Percentiles rank a stretch among this genome's conserved stretches.
Conservation (phyloP, 2,888 invertebrate genomes). For the Drepana falcataria region DNA sequence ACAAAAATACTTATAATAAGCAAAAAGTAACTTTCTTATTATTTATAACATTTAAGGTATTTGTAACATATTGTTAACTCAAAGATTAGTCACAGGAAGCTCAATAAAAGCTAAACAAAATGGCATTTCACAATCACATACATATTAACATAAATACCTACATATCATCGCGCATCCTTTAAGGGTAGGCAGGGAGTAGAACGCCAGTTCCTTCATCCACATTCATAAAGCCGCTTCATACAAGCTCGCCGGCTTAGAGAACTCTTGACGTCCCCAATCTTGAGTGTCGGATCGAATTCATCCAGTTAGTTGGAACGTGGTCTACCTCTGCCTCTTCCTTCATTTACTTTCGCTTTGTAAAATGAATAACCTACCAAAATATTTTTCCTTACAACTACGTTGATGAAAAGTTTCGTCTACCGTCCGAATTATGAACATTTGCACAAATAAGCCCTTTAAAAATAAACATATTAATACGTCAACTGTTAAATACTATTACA, state of each 20-base stretch:
- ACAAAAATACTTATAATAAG: too few species aligned
- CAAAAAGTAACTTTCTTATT: too few species aligned
- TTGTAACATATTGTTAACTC: background rate
- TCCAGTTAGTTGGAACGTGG: too few species aligned
- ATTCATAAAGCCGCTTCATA: too few species aligned
- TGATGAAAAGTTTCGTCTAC: slow-evolving; percentile 41
- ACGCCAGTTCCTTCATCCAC: too few species aligned
- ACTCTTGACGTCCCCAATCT: too few species aligned
- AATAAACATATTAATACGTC: background rate
- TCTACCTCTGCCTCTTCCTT: too few species aligned
- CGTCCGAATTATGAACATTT: slow-evolving; percentile 6
- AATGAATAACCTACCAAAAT: slow-evolving; percentile 55
- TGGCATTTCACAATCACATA: slow-evolving; percentile 61
- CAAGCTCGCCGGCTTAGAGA: too few species aligned
- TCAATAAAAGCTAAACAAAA: slow-evolving; percentile 62
- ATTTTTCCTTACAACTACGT: slow-evolving; percentile 38
- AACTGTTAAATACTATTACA: background rate
- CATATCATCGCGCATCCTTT: too few species aligned
- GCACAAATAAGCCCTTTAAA: background rate
- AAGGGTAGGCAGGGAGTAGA: too few species aligned
- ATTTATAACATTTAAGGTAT: background rate
- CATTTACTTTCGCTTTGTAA: too few species aligned
- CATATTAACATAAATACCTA: slow-evolving; percentile 1
- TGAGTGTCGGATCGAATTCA: too few species aligned
- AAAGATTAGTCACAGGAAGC: slow-evolving; percentile 38